Evolutionary conservation across 2,888 invertebrate genomes (phyloP).

Genomic region (Dicycla oo): DNA sequence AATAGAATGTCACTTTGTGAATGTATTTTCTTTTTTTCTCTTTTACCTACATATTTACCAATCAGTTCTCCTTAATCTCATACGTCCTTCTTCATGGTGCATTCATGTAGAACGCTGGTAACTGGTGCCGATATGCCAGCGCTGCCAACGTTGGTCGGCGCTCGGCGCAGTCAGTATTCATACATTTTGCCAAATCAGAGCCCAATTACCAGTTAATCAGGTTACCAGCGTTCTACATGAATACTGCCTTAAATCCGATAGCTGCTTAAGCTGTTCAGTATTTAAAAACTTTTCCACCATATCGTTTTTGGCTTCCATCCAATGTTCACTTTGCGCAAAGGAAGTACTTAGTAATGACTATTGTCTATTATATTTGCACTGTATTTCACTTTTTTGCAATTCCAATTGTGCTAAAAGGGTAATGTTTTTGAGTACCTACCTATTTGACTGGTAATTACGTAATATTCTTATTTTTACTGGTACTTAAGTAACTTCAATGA

Average conservation of each 20-base stretch:
- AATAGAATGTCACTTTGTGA: too few relatives aligned
- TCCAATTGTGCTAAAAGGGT: conserved; percentile 36
- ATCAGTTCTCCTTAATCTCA: background rate
- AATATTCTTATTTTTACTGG: conserved; percentile 1
- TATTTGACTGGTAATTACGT: conserved; percentile 1
- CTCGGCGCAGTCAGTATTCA: too few relatives aligned
- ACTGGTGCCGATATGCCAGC: too few relatives aligned
- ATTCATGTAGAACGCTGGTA: background rate
- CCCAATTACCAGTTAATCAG: too few relatives aligned
- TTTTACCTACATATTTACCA: too few relatives aligned
- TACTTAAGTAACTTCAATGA: background rate
- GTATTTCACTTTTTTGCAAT: conserved; percentile 20
- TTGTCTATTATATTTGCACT: conserved; percentile 48
- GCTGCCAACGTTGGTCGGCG: too few relatives aligned
- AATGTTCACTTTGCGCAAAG: conserved; percentile 46
- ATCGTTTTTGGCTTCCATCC: conserved; percentile 34
- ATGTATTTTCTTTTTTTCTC: background rate
- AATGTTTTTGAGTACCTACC: conserved; percentile 10
- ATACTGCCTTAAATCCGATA: background rate
- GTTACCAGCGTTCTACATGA: too few relatives aligned
- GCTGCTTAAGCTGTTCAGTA: conserved; percentile 19
- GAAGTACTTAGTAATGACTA: conserved; percentile 48
- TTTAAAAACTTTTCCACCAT: conserved; percentile 40
- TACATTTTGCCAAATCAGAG: too few relatives aligned
- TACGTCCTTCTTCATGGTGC: background rate